phyloP scores from a whole-genome alignment of 2,888 invertebrate species.

The Spodoptera exigua region DNA sequence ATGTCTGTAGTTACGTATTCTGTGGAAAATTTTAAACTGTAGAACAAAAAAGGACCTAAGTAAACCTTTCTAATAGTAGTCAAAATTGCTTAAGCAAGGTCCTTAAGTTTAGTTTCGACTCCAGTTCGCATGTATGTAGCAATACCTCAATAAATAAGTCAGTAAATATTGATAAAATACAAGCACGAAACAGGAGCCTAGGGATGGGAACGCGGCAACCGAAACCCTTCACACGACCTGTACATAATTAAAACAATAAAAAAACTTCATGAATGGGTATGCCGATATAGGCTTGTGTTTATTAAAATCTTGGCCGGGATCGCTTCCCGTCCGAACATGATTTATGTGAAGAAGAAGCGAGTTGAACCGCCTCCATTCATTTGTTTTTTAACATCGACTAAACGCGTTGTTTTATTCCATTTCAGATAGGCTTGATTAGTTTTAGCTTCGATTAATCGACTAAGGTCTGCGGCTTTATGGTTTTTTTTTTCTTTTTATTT shows the following conservation, averaged over 20 bases:
- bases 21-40: too few relatives aligned
- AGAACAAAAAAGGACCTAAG: too few relatives aligned
- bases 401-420: slow-evolving; percentile 69
- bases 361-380: slow-evolving; percentile 83
- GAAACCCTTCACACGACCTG: slow-evolving; percentile 81
- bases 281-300: slow-evolving; percentile 82
- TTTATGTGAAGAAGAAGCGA: slow-evolving; percentile 80
- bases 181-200: slow-evolving; percentile 49
- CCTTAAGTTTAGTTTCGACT: too few relatives aligned
- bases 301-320: slow-evolving; percentile 83
- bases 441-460: slow-evolving; percentile 83
- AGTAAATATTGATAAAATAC: slow-evolving; percentile 18
- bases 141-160: slow-evolving; percentile 11
- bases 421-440: slow-evolving; percentile 86
- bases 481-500: slow-evolving; percentile 57
- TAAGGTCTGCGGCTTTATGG: slow-evolving; percentile 49
- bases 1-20: too few relatives aligned
- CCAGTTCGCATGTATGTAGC: too few relatives aligned
- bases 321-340: slow-evolving; percentile 79
- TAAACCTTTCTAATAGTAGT: too few relatives aligned
- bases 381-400: slow-evolving; percentile 78
- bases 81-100: too few relatives aligned
- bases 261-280: slow-evolving; percentile 84
- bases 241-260: slow-evolving; percentile 84
- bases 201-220: slow-evolving; percentile 50